Percentiles rank a stretch among this genome's conserved stretches.
Conservation (phyloP, 2,113 vertebrate species). For the Acrocephalus kingi region DNA sequence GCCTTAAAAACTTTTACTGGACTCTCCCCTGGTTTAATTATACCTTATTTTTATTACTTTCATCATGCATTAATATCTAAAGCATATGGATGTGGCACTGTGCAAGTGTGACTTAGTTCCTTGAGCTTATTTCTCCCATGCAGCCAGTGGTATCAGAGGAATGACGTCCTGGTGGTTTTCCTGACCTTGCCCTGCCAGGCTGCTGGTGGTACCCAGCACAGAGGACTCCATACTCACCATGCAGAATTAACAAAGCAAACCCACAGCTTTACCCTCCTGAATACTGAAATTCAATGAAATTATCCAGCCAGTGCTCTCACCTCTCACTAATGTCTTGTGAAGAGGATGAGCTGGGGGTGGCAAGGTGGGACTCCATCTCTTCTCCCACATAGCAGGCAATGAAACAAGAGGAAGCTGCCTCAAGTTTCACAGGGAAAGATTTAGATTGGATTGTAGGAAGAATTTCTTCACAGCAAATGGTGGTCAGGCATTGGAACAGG, state of each 20-base stretch:
- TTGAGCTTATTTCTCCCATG: neutral
- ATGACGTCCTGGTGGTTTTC: neutral
- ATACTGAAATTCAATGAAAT: neutral
- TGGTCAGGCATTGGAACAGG: neutral
- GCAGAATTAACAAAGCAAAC: neutral
- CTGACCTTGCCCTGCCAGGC: neutral
- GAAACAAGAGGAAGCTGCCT: neutral
- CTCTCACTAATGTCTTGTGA: fast-evolving
- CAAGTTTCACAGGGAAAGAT: neutral
- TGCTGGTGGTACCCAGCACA: neutral
- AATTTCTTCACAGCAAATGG: neutral
- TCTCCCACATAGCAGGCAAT: neutral
- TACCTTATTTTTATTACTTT: conserved; percentile 1
- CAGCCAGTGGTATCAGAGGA: neutral
- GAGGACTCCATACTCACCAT: fast-evolving
- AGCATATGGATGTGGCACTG: neutral
- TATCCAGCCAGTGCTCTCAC: neutral
- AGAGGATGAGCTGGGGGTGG: neutral
- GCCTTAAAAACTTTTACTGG: conserved; percentile 5
- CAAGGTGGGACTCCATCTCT: neutral
- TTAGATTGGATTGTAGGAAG: neutral
- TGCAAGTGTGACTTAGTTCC: neutral
- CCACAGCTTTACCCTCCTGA: neutral
- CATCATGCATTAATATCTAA: neutral
- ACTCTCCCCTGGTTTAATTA: neutral